Evolutionary conservation across 1,140 invertebrate species (phyloP).

Genomic region (Procambarus clarkii): DNA sequence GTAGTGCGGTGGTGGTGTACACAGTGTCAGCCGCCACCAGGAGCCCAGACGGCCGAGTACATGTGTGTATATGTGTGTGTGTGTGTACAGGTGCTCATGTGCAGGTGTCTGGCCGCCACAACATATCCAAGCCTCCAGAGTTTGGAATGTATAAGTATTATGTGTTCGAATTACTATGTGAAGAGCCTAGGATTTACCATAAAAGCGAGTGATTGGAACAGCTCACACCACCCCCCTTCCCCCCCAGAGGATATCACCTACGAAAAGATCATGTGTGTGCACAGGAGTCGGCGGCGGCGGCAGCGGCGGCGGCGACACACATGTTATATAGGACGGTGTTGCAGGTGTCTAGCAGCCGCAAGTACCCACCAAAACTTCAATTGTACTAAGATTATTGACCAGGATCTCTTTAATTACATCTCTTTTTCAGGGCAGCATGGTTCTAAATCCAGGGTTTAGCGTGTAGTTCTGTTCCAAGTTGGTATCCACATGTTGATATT

Average conservation of each 20-base stretch:
- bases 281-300: background rate
- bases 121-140: background rate
- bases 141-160: background rate
- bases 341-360: conserved; percentile 48
- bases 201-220: background rate
- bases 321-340: conserved; percentile 10
- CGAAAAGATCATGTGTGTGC: background rate
- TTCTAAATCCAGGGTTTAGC: no score
- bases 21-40: background rate
- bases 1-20: background rate
- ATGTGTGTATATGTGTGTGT: background rate
- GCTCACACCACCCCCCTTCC: background rate
- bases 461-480: no score
- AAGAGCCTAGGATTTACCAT: background rate
- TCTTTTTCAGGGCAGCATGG: background rate
- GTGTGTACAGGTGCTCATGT: conserved; percentile 6
- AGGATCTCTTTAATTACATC: background rate
- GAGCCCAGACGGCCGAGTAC: background rate
- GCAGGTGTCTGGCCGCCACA: background rate
- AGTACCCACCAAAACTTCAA: conserved; percentile 15
- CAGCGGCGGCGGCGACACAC: conserved; percentile 27
- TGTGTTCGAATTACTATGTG: background rate
- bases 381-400: background rate
- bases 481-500: no score
- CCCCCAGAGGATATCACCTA: background rate